These are phyloP conservation scores for Pardalotus punctatus DNA, from an alignment of 2,113 vertebrate genomes.

Conservation along the genomic window DNA sequence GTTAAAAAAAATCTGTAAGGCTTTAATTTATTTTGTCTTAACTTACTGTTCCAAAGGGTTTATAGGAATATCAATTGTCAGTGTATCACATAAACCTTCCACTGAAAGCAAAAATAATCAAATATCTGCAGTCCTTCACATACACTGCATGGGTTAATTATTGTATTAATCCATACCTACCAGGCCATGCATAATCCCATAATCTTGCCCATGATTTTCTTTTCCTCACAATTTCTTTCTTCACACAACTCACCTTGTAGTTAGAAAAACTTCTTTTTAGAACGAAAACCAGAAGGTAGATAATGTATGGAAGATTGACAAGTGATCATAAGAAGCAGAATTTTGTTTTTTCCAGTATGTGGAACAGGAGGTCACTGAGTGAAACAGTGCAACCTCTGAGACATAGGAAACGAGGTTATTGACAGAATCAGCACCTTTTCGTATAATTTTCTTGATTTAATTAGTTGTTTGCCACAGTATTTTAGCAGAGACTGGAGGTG, in stretches of 20 bases:
- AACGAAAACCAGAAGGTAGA: background rate
- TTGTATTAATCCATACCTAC: background rate
- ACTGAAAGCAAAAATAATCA: background rate
- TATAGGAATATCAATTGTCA: background rate
- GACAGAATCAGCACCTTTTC: conserved; percentile 30
- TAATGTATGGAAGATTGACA: background rate
- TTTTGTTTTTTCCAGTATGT: background rate
- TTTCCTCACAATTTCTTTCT: background rate
- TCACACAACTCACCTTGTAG: background rate
- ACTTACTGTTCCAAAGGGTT: background rate
- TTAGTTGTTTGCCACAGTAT: conserved; percentile 42
- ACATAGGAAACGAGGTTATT: background rate
- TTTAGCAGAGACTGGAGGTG: background rate
- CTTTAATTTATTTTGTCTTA: background rate
- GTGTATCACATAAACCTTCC: background rate
- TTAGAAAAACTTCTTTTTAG: background rate
- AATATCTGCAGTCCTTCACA: background rate
- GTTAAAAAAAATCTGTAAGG: background rate
- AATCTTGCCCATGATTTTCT: background rate
- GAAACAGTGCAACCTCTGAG: background rate
- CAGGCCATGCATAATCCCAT: background rate
- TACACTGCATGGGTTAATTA: background rate
- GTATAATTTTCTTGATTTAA: conserved; percentile 40
- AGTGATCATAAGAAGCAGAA: background rate
- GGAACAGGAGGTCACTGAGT: background rate